Evolutionary conservation across 2,113 vertebrate genomes (phyloP).

Genomic region (Chloropsis hardwickii): DNA sequence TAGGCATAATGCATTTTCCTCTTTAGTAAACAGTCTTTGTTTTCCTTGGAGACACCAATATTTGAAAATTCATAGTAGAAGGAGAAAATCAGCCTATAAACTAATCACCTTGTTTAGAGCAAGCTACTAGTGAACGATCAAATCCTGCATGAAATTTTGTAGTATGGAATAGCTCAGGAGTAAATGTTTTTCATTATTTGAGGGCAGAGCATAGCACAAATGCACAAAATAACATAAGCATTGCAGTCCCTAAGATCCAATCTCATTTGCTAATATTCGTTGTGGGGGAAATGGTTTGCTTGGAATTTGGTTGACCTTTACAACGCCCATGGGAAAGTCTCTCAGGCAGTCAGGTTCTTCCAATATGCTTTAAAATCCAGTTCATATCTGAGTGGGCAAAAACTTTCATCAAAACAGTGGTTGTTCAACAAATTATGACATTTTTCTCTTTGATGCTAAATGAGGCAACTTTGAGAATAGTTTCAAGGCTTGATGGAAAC

Average conservation of each 20-base stretch:
- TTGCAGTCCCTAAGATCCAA: neutral
- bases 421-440: neutral
- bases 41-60: neutral
- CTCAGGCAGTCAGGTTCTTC: neutral
- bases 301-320: neutral
- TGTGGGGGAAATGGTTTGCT: neutral
- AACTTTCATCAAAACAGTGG: neutral
- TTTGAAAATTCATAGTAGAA: neutral
- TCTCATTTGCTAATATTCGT: neutral
- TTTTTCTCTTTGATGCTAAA: neutral
- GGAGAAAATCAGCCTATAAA: neutral
- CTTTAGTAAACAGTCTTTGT: neutral
- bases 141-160: neutral
- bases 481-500: neutral
- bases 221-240: neutral
- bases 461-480: neutral
- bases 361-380: neutral
- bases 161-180: neutral
- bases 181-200: neutral
- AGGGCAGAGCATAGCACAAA: neutral
- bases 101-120: neutral
- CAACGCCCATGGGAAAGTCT: neutral
- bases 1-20: neutral
- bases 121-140: neutral
- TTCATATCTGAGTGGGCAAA: neutral